phyloP scores from a whole-genome alignment of 2,797 vertebrate genomes.

The Microctenopoma steveboyesi region DNA sequence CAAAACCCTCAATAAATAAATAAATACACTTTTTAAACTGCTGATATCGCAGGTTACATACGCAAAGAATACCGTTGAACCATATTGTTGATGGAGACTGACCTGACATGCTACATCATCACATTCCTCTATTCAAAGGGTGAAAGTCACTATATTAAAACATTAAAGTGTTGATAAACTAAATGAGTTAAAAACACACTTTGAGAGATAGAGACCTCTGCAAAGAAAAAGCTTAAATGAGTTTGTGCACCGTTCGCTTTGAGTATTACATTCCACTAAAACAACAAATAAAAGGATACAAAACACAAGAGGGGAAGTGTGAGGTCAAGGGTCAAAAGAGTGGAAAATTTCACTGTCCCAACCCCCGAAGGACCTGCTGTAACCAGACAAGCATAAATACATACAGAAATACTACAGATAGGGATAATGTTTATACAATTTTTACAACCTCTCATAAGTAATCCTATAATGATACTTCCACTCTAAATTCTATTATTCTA shows the following conservation, averaged over 20 bases:
- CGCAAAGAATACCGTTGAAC: constrained; percentile 2
- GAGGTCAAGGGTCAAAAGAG: constrained; percentile 21
- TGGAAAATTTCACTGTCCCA: constrained; percentile 4
- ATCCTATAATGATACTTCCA: constrained; percentile 1
- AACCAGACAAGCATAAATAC: background rate
- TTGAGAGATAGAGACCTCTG: constrained; percentile 34
- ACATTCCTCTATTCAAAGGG: constrained; percentile 44
- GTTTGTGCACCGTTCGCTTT: constrained; percentile 38
- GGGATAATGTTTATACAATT: background rate
- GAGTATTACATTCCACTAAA: constrained; percentile 62
- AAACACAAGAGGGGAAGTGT: constrained; percentile 30
- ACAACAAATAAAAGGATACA: constrained; percentile 50
- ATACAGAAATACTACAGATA: background rate
- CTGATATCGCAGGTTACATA: background rate
- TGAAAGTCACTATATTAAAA: constrained; percentile 26
- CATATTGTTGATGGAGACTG: constrained; percentile 20
- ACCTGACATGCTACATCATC: constrained; percentile 26
- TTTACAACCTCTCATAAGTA: background rate
- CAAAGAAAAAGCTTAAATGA: constrained; percentile 68
- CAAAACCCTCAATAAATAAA: no score
- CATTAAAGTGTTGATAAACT: background rate
- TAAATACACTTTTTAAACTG: background rate
- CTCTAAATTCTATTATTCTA: constrained; percentile 2
- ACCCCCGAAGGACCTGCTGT: constrained; percentile 18
- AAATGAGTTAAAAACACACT: constrained; percentile 17